Percentiles rank a stretch among this genome's conserved stretches.
phyloP scores from a whole-genome alignment of 2,113 vertebrate genomes.

The Morone saxatilis region DNA sequence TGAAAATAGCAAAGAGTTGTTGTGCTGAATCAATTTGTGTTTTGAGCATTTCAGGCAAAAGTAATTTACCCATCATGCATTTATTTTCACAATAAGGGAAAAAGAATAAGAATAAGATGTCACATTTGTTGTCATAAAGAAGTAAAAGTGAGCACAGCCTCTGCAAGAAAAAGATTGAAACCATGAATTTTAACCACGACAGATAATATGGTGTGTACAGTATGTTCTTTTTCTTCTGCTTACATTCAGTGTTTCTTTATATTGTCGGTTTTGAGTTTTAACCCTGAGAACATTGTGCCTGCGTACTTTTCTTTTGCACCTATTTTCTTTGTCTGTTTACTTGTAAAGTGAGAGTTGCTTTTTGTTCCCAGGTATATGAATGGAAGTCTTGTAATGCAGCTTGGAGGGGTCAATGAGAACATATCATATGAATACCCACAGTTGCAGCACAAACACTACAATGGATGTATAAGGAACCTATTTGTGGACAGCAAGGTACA shows the following conservation, averaged over 20 bases:
- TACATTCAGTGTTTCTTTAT: conserved; percentile 10
- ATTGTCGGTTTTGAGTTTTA: conserved; percentile 36
- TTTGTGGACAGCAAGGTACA: conserved; percentile 88
- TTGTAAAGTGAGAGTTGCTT: conserved; percentile 28
- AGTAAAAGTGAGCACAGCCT: conserved; percentile 42
- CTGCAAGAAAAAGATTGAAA: conserved; percentile 31
- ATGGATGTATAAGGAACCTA: conserved; percentile 89
- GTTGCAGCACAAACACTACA: conserved; percentile 88
- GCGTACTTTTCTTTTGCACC: conserved; percentile 12
- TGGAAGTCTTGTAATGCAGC: conserved; percentile 87
- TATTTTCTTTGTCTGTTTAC: conserved; percentile 8
- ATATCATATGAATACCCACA: conserved; percentile 89
- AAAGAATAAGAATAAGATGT: conserved; percentile 43
- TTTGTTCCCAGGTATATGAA: conserved; percentile 86
- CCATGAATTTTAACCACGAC: conserved; percentile 44
- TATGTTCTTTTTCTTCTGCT: neutral
- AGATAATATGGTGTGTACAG: neutral
- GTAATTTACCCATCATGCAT: conserved; percentile 27
- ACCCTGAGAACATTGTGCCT: conserved; percentile 22
- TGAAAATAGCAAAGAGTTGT: conserved; percentile 6
- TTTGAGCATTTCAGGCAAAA: conserved; percentile 23
- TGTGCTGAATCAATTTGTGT: conserved; percentile 30
- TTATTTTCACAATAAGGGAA: conserved; percentile 33
- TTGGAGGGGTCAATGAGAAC: conserved; percentile 89
- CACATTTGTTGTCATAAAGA: conserved; percentile 49